These are phyloP conservation scores for Meloe dianella DNA, from an alignment of 2,888 invertebrate species.

Conservation along the genomic window DNA sequence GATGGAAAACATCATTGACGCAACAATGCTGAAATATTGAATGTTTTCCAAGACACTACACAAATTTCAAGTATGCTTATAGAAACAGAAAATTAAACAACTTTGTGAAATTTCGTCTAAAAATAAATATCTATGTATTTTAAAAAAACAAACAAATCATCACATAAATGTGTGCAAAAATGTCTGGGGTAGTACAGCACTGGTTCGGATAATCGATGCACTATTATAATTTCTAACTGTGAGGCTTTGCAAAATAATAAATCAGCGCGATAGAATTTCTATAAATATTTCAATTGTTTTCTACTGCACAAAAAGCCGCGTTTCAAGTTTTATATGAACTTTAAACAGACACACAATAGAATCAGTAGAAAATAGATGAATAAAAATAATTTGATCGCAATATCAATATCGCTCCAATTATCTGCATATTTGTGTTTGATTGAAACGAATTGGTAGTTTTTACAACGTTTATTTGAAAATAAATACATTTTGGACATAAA, in stretches of 20 bases:
- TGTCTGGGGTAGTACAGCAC: too few relatives aligned
- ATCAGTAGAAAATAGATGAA: too few relatives aligned
- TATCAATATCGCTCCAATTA: background rate
- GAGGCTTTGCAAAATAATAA: too few relatives aligned
- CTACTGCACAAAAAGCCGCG: background rate
- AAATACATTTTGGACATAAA: slow-evolving; percentile 32
- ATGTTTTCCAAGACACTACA: background rate
- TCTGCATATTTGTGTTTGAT: background rate
- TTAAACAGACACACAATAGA: too few relatives aligned
- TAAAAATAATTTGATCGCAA: too few relatives aligned
- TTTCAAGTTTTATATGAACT: too few relatives aligned
- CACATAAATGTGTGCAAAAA: too few relatives aligned
- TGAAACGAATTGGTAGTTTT: slow-evolving; percentile 2
- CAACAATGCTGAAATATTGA: slow-evolving; percentile 1
- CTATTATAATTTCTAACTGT: too few relatives aligned
- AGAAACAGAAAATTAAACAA: background rate
- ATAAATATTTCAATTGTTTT: too few relatives aligned
- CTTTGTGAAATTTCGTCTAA: background rate
- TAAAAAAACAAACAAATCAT: background rate
- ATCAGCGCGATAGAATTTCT: too few relatives aligned
- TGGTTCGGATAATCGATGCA: too few relatives aligned
- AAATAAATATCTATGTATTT: background rate
- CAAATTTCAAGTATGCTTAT: background rate
- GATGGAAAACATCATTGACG: background rate
- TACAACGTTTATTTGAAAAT: slow-evolving; percentile 35